Evolutionary conservation across 2,113 vertebrate genomes (phyloP).

Genomic region (Microtus oregoni): DNA sequence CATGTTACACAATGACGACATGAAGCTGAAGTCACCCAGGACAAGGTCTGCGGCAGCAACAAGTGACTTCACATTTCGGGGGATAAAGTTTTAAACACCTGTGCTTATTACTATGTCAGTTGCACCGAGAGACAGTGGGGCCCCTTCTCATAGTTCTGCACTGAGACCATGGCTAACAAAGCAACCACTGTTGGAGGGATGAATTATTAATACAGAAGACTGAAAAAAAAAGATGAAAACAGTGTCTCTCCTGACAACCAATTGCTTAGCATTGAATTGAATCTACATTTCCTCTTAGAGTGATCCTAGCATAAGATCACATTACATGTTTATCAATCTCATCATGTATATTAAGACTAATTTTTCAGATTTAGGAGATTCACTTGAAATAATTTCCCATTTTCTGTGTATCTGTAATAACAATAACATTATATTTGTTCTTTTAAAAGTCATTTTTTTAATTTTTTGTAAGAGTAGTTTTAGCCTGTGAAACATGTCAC

Average conservation of each 20-base stretch:
- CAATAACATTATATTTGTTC: neutral
- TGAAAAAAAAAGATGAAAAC: neutral
- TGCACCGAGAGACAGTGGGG: too few relatives aligned
- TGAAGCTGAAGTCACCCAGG: neutral
- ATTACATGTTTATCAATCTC: neutral
- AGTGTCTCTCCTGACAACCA: neutral
- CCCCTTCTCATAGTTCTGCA: neutral
- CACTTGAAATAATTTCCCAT: neutral
- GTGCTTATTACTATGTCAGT: rapidly evolving
- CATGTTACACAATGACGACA: neutral
- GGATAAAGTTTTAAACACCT: neutral
- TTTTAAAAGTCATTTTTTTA: neutral
- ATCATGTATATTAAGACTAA: neutral
- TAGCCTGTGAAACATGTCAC: neutral
- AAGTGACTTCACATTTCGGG: too few relatives aligned
- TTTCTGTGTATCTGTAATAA: neutral
- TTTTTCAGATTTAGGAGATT: neutral
- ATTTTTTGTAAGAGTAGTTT: neutral
- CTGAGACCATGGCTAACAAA: neutral
- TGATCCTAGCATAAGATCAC: neutral
- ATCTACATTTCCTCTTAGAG: neutral
- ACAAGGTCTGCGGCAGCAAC: neutral
- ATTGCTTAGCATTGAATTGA: neutral
- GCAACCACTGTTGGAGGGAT: neutral
- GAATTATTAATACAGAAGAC: neutral